phyloP scores from a whole-genome alignment of 2,888 invertebrate genomes.

The Megalurothrips usitatus region DNA sequence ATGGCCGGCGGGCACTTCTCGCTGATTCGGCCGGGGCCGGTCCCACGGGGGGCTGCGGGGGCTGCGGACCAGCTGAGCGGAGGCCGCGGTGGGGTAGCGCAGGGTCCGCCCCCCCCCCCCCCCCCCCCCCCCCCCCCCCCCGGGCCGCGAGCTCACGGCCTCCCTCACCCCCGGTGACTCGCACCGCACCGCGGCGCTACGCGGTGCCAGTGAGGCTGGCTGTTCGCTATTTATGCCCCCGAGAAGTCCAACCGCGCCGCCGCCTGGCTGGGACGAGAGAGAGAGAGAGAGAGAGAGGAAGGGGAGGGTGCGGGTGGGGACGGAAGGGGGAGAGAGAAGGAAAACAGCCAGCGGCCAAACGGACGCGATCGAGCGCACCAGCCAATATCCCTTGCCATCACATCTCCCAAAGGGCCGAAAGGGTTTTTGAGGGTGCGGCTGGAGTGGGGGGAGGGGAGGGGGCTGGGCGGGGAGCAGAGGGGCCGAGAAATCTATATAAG shows the following conservation, averaged over 20 bases:
- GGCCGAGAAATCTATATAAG: too few relatives aligned
- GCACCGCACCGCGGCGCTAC: too few relatives aligned
- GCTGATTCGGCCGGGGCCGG: too few relatives aligned
- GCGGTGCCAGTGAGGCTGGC: too few relatives aligned
- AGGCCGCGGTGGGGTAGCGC: background rate
- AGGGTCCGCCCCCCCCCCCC: background rate
- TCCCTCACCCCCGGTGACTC: background rate
- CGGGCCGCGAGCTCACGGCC: background rate
- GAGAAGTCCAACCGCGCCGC: too few relatives aligned
- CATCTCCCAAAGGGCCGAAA: background rate
- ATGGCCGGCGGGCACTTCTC: too few relatives aligned
- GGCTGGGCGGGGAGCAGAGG: background rate
- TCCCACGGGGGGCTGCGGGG: too few relatives aligned
- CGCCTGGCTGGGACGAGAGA: too few relatives aligned
- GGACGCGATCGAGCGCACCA: conserved; percentile 1
- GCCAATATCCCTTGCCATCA: background rate
- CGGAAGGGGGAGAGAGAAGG: background rate
- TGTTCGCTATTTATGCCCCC: too few relatives aligned
- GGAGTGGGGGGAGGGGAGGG: background rate
- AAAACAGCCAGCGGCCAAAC: background rate
- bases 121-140: background rate
- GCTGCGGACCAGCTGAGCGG: background rate
- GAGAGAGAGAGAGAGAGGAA: background rate
- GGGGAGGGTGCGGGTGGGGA: background rate
- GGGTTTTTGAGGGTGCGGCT: background rate